Evolutionary conservation across 2,113 vertebrate genomes (phyloP).

Genomic region (Argyrosomus japonicus): DNA sequence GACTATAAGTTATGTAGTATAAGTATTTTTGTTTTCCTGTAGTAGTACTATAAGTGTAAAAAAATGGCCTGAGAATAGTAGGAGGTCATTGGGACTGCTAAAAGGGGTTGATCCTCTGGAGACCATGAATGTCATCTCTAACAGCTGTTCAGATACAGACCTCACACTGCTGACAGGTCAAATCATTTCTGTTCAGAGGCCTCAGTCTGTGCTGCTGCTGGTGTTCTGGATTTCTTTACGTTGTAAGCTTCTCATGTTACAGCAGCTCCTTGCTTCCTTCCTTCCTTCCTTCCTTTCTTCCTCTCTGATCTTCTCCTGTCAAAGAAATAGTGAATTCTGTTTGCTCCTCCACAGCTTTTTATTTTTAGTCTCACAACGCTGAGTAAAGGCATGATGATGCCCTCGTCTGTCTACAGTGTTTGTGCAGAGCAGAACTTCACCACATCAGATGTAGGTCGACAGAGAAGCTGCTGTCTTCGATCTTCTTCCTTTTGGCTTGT

Average conservation of each 20-base stretch:
- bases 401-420: background rate
- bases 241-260: background rate
- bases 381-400: constrained; percentile 26
- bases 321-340: background rate
- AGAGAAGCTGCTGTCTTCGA: background rate
- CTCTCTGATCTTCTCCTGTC: constrained; percentile 25
- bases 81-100: too few relatives aligned
- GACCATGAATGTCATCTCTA: background rate
- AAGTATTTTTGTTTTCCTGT: too few relatives aligned
- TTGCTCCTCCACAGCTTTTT: constrained; percentile 34
- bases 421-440: constrained; percentile 13
- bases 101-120: background rate
- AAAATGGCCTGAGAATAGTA: too few relatives aligned
- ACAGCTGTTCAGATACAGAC: background rate
- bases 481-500: background rate
- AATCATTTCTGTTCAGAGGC: background rate
- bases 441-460: background rate
- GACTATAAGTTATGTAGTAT: too few relatives aligned
- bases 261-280: background rate
- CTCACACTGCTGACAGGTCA: background rate
- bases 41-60: too few relatives aligned
- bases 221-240: background rate
- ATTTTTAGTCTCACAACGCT: constrained; percentile 38
- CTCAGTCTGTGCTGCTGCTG: background rate
- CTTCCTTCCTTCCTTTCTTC: background rate